These are phyloP conservation scores for Leptothorax acervorum DNA, from an alignment of 2,888 invertebrate species.

Conservation along the genomic window DNA sequence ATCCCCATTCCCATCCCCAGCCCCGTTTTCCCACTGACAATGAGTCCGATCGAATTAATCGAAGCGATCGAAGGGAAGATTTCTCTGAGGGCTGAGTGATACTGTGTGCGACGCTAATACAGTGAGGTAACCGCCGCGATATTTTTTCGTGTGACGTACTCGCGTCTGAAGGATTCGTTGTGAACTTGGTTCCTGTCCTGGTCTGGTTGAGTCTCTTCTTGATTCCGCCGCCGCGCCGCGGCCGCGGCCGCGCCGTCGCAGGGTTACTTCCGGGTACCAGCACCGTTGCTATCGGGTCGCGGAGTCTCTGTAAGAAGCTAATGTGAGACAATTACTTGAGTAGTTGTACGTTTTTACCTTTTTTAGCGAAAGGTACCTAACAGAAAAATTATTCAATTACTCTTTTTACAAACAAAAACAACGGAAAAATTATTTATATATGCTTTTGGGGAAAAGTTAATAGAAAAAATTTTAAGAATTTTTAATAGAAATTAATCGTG, in stretches of 20 bases:
- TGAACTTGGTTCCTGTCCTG: conserved; percentile 16
- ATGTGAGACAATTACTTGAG: not conserved
- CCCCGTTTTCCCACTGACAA: too few species aligned
- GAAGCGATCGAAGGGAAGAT: conserved; percentile 12
- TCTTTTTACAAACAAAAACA: not conserved
- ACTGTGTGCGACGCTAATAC: conserved; percentile 60
- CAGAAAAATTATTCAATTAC: not conserved
- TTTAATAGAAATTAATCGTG: not conserved
- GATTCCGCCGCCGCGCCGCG: not conserved
- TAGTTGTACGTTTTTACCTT: conserved; percentile 6
- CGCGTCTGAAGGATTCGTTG: conserved; percentile 6
- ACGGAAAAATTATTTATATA: not conserved
- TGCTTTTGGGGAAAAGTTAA: not conserved
- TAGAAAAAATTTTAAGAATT: not conserved
- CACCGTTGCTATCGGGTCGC: conserved; percentile 10
- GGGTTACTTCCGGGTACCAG: conserved; percentile 28
- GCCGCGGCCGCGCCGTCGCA: not conserved
- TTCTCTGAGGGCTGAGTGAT: conserved; percentile 54
- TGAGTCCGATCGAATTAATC: not conserved
- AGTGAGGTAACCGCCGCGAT: conserved; percentile 48
- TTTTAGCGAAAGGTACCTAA: not conserved
- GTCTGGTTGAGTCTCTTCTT: not conserved
- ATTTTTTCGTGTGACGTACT: conserved; percentile 45
- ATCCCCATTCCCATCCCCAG: not conserved
- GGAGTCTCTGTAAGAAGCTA: not conserved